phyloP scores from a whole-genome alignment of 2,797 vertebrate genomes.

The Furcifer pardalis region DNA sequence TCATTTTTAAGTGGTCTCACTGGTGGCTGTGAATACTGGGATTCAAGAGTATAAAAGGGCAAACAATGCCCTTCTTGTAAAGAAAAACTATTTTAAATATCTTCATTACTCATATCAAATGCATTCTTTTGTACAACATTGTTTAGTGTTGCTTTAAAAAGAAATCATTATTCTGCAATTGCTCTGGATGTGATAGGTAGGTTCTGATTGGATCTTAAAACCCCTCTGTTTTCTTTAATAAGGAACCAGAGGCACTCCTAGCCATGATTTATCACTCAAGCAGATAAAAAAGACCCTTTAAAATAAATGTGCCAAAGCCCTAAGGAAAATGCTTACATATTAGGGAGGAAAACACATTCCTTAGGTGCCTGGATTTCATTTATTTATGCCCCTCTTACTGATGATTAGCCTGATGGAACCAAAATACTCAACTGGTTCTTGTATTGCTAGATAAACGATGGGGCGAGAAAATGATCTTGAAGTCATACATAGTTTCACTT shows the following conservation, averaged over 20 bases:
- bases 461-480: not conserved
- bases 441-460: not conserved
- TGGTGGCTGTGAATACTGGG: not conserved
- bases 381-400: constrained; percentile 4
- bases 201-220: not conserved
- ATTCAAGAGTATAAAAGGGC: not conserved
- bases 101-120: not conserved
- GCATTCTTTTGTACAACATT: not conserved
- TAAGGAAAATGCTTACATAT: not conserved
- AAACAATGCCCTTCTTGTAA: not conserved
- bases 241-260: not conserved
- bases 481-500: not conserved
- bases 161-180: not conserved
- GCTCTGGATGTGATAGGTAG: not conserved
- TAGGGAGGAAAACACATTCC: rapidly evolving
- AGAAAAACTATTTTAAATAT: not conserved
- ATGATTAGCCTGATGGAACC: not conserved
- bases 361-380: not conserved
- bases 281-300: not conserved
- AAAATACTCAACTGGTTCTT: constrained; percentile 7
- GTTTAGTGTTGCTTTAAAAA: not conserved
- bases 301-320: not conserved
- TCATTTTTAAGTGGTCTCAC: not conserved
- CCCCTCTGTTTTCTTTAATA: not conserved
- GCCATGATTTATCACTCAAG: not conserved